Conservation (phyloP, 1,140 invertebrate genomes). For the Holcopasites calliopsidis region DNA sequence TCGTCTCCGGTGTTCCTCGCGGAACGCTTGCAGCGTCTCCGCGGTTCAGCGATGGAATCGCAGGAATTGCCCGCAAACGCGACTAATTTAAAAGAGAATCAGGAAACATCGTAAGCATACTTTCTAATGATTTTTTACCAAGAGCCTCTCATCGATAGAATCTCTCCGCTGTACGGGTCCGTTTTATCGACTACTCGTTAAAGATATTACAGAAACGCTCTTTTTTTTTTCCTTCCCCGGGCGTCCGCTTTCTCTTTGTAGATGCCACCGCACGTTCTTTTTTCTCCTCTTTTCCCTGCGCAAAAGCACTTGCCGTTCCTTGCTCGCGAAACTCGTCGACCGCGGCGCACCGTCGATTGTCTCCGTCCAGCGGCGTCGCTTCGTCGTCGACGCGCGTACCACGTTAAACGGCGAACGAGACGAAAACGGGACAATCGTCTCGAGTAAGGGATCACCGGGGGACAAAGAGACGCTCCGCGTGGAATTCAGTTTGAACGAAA, state of each 20-base stretch:
- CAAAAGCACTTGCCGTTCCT: background rate
- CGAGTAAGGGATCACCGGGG: background rate
- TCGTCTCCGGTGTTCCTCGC: background rate
- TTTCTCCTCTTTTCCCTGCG: background rate
- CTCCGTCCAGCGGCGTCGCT: background rate
- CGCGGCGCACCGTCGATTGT: too few relatives aligned
- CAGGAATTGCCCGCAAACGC: background rate
- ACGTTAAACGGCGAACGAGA: background rate
- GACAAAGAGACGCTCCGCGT: background rate
- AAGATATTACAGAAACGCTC: background rate
- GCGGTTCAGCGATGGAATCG: background rate
- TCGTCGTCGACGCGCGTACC: background rate
- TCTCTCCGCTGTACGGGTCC: background rate
- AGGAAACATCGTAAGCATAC: background rate
- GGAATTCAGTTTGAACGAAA: slow-evolving; percentile 23
- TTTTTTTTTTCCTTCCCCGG: too few relatives aligned
- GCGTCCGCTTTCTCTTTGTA: slow-evolving; percentile 3
- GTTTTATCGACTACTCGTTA: background rate
- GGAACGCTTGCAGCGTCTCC: too few relatives aligned
- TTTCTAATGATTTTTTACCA: slow-evolving; percentile 12
- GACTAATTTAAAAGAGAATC: slow-evolving; percentile 7
- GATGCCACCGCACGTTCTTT: background rate
- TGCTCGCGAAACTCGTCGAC: background rate
- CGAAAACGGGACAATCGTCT: background rate
- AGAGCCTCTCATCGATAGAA: background rate